These are phyloP conservation scores for Armadillidium nasatum DNA, from an alignment of 1,140 invertebrate genomes.

Conservation along the genomic window DNA sequence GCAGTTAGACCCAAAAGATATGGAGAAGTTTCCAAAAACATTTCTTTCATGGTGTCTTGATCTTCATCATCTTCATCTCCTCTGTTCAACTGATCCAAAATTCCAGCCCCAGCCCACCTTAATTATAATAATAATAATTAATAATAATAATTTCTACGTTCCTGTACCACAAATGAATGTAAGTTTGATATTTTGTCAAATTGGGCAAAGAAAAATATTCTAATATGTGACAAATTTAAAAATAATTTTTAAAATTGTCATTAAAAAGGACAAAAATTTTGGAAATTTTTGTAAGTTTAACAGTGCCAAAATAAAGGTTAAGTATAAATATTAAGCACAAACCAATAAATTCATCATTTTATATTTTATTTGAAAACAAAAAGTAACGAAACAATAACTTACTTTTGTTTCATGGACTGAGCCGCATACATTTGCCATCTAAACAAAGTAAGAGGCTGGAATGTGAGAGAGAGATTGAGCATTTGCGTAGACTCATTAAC, in stretches of 20 bases:
- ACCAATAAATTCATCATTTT: constrained; percentile 22
- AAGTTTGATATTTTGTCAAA: no score
- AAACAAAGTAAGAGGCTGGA: constrained; percentile 87
- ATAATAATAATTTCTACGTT: no score
- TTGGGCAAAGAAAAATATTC: no score
- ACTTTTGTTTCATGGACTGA: constrained; percentile 73
- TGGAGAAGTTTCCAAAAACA: constrained; percentile 93
- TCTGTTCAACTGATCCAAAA: constrained; percentile 55
- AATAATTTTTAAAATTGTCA: no score
- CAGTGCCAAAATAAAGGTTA: no score
- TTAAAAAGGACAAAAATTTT: no score
- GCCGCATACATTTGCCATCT: constrained; percentile 96
- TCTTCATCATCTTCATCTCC: constrained; percentile 54
- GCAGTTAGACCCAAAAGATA: constrained; percentile 90
- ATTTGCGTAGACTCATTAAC: constrained; percentile 69
- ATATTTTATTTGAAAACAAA: constrained; percentile 17
- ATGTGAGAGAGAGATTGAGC: constrained; percentile 69
- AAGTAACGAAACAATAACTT: no score
- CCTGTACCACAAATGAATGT: no score
- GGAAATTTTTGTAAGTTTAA: no score
- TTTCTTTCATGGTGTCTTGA: constrained; percentile 95
- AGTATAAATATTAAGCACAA: no score
- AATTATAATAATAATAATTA: background rate
- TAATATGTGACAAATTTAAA: no score
- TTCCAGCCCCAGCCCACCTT: constrained; percentile 46